Conservation (phyloP, 1,140 invertebrate genomes). For the Antheraea mylitta region DNA sequence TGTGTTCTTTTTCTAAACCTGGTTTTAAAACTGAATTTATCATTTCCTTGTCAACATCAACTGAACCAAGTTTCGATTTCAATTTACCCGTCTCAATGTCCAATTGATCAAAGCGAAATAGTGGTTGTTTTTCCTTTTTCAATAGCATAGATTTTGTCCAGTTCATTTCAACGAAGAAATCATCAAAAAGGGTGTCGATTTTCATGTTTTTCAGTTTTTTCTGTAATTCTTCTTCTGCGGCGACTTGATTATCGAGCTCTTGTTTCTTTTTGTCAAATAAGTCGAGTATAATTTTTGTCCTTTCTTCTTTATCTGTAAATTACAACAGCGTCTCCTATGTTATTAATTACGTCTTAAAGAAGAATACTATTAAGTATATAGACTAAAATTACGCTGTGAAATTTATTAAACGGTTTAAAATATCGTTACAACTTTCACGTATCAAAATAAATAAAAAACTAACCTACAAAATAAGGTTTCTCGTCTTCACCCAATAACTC, state of each 20-base stretch:
- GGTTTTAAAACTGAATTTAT: slow-evolving; percentile 83
- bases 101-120: slow-evolving; percentile 64
- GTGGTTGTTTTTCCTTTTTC: slow-evolving; percentile 33
- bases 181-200: slow-evolving; percentile 55
- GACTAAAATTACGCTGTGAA: not conserved
- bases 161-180: slow-evolving; percentile 60
- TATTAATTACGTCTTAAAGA: no score
- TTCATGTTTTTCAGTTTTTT: slow-evolving; percentile 57
- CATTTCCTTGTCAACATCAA: slow-evolving; percentile 80
- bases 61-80: slow-evolving; percentile 62
- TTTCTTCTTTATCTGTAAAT: slow-evolving; percentile 51
- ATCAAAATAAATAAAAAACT: slow-evolving; percentile 30
- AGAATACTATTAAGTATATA: not conserved
- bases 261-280: slow-evolving; percentile 61
- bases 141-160: slow-evolving; percentile 47
- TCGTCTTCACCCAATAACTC: slow-evolving; percentile 49
- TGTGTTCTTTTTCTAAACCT: slow-evolving; percentile 83
- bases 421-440: not conserved
- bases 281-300: slow-evolving; percentile 43
- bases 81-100: slow-evolving; percentile 73
- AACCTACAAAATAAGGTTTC: slow-evolving; percentile 59
- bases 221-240: slow-evolving; percentile 48
- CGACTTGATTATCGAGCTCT: slow-evolving; percentile 44
- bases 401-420: no score
- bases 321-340: not conserved